Conservation (phyloP, 1,140 invertebrate genomes). For the Adelges cooleyi region DNA sequence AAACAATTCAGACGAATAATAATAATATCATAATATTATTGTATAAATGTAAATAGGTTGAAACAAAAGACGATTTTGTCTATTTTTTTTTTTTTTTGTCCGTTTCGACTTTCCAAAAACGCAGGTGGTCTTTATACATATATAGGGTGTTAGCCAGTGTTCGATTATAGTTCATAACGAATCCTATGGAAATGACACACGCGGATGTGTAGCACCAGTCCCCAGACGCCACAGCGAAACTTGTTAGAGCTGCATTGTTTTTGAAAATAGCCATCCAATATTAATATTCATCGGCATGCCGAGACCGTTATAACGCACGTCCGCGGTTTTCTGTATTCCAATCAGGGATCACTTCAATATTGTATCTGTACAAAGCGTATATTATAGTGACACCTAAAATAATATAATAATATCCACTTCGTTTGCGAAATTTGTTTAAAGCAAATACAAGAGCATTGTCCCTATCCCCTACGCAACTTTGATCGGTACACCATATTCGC, state of each 20-base stretch:
- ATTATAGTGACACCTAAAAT: conserved; percentile 15
- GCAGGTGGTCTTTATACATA: too few species aligned
- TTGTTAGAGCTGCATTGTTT: conserved; percentile 26
- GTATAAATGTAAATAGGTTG: too few species aligned
- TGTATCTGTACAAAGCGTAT: too few species aligned
- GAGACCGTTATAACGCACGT: conserved; percentile 26
- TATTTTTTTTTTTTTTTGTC: too few species aligned
- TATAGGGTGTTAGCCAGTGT: too few species aligned
- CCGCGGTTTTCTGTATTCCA: conserved; percentile 21
- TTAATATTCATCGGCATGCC: conserved; percentile 26
- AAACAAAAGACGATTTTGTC: too few species aligned
- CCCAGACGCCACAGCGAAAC: conserved; percentile 2
- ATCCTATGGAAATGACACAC: conserved; percentile 9
- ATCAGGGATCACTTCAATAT: conserved; percentile 29
- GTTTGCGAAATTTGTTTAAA: conserved; percentile 16
- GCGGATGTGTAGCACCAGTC: not conserved
- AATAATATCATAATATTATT: too few species aligned
- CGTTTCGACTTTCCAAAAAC: too few species aligned
- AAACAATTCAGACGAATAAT: too few species aligned
- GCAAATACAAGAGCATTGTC: conserved; percentile 17
- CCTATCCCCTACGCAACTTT: not conserved
- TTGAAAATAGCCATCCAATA: conserved; percentile 11
- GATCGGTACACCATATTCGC: too few species aligned
- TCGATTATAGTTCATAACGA: not conserved
- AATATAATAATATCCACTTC: conserved; percentile 21